Evolutionary conservation across 2,113 vertebrate genomes (phyloP), one percentile per base, ranked within the genome.

Genomic region (Pipra filicauda): DNA sequence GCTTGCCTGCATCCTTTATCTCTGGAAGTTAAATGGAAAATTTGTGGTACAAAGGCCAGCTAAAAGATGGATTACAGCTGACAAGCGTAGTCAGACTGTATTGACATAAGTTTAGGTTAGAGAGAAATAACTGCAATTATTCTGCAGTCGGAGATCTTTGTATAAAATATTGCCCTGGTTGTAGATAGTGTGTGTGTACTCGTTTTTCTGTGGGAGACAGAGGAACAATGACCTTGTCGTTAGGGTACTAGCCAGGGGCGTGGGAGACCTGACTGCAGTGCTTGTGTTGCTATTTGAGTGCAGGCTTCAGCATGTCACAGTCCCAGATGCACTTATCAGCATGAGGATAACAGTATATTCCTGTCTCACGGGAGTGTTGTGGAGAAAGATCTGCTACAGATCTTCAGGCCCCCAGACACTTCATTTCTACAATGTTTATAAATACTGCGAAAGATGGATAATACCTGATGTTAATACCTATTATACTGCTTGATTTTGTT

Each of bases 31-130:
- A 74, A 83, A 81, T 75, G 79, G 85, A 86, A 95, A 96, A 88
- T 81, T 17, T 0, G 2, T 69, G 44, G 88, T 81, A 86, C 88
- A 94, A 95, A 96, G 91, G 93, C 92, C 83, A 46, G 41, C 55
- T 37, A 49, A 84, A 95, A 96, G 96, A 96, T 93, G 95, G 93
- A 96, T 96, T 97, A 23, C 79, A 86, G 85, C 96, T 96, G 94
- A 96, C 94, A 96, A 83, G 79, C 30, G 4, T 62, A 89, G 89
- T 90, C 91, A 84, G 91, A 23, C 79, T 89, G 61, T 96, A 95
- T 92, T 96, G 96, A 96, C 96, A 94, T 74, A 96, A 96, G 93
- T 95, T 94, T 96, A 86, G 88, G 92, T 86, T 96, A 90, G 88
- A 69, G 96, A 96, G 88, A 92, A 96, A 89, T 84, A 96, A 93